phyloP scores from a whole-genome alignment of 1,140 invertebrate genomes.

The Orchestia grillus region DNA sequence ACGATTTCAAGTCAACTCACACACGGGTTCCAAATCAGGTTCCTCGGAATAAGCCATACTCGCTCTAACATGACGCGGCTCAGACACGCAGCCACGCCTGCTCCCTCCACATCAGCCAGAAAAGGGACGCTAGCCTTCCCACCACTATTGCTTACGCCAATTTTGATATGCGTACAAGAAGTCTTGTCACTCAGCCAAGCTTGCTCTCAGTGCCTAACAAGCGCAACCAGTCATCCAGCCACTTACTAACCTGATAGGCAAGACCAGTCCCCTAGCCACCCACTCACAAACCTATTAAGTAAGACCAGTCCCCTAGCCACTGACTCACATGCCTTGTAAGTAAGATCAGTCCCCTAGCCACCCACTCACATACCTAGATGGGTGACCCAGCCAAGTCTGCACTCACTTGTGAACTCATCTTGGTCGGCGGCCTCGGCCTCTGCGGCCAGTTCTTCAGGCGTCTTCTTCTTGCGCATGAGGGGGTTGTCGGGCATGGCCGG shows the following conservation, averaged over 20 bases:
- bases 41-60: too few relatives aligned
- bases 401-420: slow-evolving; percentile 96
- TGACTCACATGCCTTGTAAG: too few relatives aligned
- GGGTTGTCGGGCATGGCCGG: slow-evolving; percentile 79
- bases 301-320: too few relatives aligned
- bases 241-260: too few relatives aligned
- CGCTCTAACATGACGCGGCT: too few relatives aligned
- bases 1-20: neutral
- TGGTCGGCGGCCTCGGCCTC: slow-evolving; percentile 95
- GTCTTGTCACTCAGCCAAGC: neutral
- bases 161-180: neutral
- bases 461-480: slow-evolving; percentile 96
- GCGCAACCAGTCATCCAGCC: too few relatives aligned
- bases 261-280: too few relatives aligned
- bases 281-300: too few relatives aligned
- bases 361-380: too few relatives aligned
- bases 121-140: neutral
- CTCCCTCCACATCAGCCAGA: neutral
- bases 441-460: slow-evolving; percentile 93
- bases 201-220: neutral
- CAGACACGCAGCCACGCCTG: too few relatives aligned
- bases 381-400: too few relatives aligned
- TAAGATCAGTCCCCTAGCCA: too few relatives aligned
- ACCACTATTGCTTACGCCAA: neutral
- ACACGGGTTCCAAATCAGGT: neutral